Conservation (phyloP, 2,113 vertebrate species). For the Rana temporaria region DNA sequence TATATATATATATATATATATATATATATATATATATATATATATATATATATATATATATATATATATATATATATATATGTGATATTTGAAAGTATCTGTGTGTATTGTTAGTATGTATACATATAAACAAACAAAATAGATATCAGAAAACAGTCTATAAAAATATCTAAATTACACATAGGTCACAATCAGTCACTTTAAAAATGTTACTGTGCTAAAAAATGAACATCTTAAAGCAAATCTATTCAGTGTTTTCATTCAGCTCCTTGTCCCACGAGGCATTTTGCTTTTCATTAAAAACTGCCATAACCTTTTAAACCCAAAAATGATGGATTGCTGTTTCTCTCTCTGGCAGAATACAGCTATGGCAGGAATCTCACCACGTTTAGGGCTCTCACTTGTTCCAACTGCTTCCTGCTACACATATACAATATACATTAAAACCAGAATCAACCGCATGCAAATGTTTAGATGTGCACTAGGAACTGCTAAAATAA, state of each 20-base stretch:
- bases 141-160: too few species aligned
- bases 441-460: conserved; percentile 30
- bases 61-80: too few species aligned
- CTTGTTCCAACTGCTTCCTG: conserved; percentile 52
- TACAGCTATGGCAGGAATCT: conserved; percentile 60
- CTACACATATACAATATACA: conserved; percentile 52
- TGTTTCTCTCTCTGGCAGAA: conserved; percentile 53
- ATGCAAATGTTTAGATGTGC: conserved; percentile 25
- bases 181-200: conserved; percentile 13
- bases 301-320: conserved; percentile 61
- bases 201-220: conserved; percentile 59
- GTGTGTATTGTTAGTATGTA: too few species aligned
- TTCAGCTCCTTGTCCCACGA: conserved; percentile 55
- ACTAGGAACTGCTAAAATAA: background rate
- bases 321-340: conserved; percentile 59
- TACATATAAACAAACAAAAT: too few species aligned
- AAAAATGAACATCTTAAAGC: conserved; percentile 62
- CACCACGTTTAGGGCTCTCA: conserved; percentile 46
- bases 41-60: too few species aligned
- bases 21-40: too few species aligned
- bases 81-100: too few species aligned
- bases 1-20: too few species aligned
- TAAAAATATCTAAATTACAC: background rate
- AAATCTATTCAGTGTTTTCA: conserved; percentile 58
- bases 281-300: conserved; percentile 56